Conservation (phyloP, 2,113 vertebrate genomes). For the Opisthocomus hoazin region DNA sequence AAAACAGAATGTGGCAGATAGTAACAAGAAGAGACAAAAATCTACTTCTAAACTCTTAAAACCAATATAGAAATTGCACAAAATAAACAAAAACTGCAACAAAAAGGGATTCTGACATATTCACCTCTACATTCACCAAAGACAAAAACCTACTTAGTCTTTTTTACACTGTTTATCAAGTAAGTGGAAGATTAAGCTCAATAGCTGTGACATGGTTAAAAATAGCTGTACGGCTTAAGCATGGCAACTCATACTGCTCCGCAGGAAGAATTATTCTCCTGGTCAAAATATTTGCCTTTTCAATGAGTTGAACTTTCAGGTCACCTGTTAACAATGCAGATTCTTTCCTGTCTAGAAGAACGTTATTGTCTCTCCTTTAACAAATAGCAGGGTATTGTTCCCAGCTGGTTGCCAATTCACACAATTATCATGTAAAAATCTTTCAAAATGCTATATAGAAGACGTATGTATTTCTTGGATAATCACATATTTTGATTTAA, state of each 20-base stretch:
- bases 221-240: background rate
- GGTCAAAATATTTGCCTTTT: slow-evolving; percentile 62
- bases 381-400: slow-evolving; percentile 28
- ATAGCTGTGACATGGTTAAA: background rate
- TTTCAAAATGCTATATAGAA: background rate
- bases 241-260: background rate
- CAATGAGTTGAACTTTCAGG: slow-evolving; percentile 27
- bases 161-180: slow-evolving; percentile 9
- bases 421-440: background rate
- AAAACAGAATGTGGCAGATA: background rate
- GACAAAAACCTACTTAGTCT: slow-evolving; percentile 2
- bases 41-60: background rate
- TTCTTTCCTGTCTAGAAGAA: slow-evolving; percentile 46
- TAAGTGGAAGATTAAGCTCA: slow-evolving; percentile 10
- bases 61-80: background rate
- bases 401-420: slow-evolving; percentile 2
- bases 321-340: slow-evolving; percentile 40
- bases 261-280: slow-evolving; percentile 38
- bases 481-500: background rate
- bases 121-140: background rate
- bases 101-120: background rate
- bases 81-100: background rate
- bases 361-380: slow-evolving; percentile 29
- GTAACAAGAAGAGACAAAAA: background rate
- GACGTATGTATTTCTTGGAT: background rate